Evolutionary conservation across 2,113 vertebrate genomes (phyloP).

Genomic region (Eulemur macaco): DNA sequence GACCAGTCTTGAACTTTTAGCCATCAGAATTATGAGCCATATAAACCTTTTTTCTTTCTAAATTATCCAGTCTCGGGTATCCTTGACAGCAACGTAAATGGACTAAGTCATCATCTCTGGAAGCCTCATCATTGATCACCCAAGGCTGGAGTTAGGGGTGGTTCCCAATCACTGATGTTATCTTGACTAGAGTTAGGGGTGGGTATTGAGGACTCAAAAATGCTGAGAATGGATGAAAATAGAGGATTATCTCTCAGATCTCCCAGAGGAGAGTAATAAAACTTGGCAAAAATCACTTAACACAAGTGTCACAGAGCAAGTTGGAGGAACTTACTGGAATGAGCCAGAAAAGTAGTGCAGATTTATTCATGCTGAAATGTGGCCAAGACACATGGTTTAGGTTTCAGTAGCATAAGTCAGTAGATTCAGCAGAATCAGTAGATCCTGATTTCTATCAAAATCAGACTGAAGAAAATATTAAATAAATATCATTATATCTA

Average conservation of each 20-base stretch:
- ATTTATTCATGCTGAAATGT: neutral
- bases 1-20: neutral
- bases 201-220: neutral
- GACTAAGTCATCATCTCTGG: neutral
- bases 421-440: neutral
- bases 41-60: neutral
- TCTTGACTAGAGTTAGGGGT: neutral
- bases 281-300: neutral
- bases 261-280: neutral
- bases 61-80: neutral
- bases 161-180: neutral
- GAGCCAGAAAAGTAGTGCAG: neutral
- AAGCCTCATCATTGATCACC: neutral
- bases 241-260: neutral
- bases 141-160: neutral
- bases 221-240: neutral
- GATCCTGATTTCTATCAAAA: neutral
- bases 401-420: neutral
- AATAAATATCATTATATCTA: neutral
- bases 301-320: neutral
- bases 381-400: neutral
- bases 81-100: neutral
- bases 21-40: neutral
- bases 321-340: neutral
- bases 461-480: neutral